Evolutionary conservation across 1,140 invertebrate species (phyloP).

Genomic region (Helicoverpa zea): DNA sequence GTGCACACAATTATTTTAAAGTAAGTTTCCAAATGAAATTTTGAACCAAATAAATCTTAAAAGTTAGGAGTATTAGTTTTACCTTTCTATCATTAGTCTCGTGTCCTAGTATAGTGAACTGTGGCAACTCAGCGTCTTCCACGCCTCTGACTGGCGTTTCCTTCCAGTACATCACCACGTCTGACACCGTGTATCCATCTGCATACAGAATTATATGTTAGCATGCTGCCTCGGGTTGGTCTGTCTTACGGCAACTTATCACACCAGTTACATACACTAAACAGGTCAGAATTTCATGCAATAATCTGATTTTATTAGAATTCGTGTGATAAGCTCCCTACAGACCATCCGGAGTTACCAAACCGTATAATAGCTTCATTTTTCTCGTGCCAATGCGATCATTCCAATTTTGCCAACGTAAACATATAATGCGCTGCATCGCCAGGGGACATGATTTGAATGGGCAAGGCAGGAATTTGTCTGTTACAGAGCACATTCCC

Average conservation of each 20-base stretch:
- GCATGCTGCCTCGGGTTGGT: slow-evolving; percentile 55
- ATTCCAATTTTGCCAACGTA: slow-evolving; percentile 11
- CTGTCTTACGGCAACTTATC: slow-evolving; percentile 20
- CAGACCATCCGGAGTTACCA: slow-evolving; percentile 3
- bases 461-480: slow-evolving; percentile 9
- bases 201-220: slow-evolving; percentile 72
- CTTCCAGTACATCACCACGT: slow-evolving; percentile 99
- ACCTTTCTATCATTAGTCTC: slow-evolving; percentile 96
- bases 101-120: slow-evolving; percentile 98
- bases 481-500: not conserved
- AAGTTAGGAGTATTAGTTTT: not conserved
- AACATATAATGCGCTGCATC: slow-evolving; percentile 6
- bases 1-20: not conserved
- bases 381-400: not conserved
- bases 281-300: no score
- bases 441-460: slow-evolving; percentile 23
- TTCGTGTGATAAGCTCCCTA: not conserved
- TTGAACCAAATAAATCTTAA: no score
- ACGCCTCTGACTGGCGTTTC: slow-evolving; percentile 96
- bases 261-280: not conserved
- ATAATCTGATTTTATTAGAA: no score
- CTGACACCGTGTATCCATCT: slow-evolving; percentile 99
- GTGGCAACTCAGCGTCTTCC: slow-evolving; percentile 97
- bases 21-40: no score
- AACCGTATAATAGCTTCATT: not conserved